Evolutionary conservation across 2,797 vertebrate genomes (phyloP).

Genomic region (Sebastes elongatus): DNA sequence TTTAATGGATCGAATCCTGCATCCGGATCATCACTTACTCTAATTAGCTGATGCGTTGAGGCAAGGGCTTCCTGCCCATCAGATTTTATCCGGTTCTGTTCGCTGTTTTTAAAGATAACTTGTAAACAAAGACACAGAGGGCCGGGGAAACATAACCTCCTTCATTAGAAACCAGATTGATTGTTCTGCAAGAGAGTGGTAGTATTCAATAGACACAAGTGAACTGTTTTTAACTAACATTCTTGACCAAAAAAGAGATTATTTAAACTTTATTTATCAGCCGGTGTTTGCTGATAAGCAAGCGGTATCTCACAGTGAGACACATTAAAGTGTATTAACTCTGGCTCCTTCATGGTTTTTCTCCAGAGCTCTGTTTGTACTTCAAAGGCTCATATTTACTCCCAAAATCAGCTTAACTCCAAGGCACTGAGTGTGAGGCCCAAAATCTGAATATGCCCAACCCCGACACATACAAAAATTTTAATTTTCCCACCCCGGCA

Average conservation of each 20-base stretch:
- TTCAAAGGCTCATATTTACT: constrained; percentile 85
- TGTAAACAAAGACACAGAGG: background rate
- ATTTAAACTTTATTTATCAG: constrained; percentile 79
- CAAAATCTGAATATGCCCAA: constrained; percentile 7
- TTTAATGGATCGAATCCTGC: background rate
- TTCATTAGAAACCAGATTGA: background rate
- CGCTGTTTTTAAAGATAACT: background rate
- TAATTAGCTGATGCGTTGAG: background rate
- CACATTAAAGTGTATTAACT: constrained; percentile 85
- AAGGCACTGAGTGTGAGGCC: constrained; percentile 10
- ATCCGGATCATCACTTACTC: constrained; percentile 5
- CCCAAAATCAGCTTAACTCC: constrained; percentile 83
- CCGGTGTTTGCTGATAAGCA: constrained; percentile 85
- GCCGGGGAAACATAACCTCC: background rate
- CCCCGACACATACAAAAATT: background rate
- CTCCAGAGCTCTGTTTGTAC: constrained; percentile 75
- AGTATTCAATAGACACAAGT: background rate
- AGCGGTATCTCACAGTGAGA: constrained; percentile 81
- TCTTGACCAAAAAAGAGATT: constrained; percentile 65
- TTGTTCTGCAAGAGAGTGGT: background rate
- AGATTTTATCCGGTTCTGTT: background rate
- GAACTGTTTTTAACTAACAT: background rate
- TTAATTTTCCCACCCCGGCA: background rate
- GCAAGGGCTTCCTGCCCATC: background rate
- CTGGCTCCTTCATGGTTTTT: constrained; percentile 71